Evolutionary conservation across 2,797 vertebrate genomes (phyloP), one percentile per base, ranked within the genome.

Genomic region (Zenarchopterus dispar): DNA sequence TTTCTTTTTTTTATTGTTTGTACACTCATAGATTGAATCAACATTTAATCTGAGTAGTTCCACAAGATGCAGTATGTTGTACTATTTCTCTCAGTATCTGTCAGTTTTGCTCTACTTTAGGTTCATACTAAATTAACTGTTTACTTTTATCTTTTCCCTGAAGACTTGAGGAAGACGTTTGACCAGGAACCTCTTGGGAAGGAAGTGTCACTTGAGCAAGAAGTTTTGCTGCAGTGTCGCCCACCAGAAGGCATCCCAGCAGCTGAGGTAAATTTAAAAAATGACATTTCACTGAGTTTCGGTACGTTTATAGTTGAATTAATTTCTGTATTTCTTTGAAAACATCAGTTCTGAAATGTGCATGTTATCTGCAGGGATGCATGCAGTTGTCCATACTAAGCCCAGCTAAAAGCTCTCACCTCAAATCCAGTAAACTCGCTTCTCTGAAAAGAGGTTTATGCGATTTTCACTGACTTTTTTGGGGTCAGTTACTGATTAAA

Each of bases 171-270:
- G 78, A 99, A 99, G 82, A 98, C 96, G 0, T 99, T 99, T 17
- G 97, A 99, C 80, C 97, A 98, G 81, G 97, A 99, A 57, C 97
- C 97, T n/a, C 85, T 99, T 28, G 97, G 97, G 46, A 99, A 99
- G 82, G 97, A 99, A 91, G 97, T 99, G 5, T 95, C 95, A 1
- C 89, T 99, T 31, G 97, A 99, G 79, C 97, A 99, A 89, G 97
- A 99, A 86, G 97, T 99, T 48, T 85, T 99, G 41, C 95, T 99
- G n/a, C 97, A 99, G 59, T 99, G 97, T 82, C 96, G 97, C 15
- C 97, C 97, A 49, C 97, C 97, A 3, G 97, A 99, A 95, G 97
- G 97, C 79, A 96, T 99, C 84, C 97, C 97, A 17, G 91, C 94
- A 36, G 97, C 97, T 6, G 97, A 99, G 94, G 97, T 98, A 87